phyloP scores from a whole-genome alignment of 2,113 vertebrate genomes.

The Symphodus melops region DNA sequence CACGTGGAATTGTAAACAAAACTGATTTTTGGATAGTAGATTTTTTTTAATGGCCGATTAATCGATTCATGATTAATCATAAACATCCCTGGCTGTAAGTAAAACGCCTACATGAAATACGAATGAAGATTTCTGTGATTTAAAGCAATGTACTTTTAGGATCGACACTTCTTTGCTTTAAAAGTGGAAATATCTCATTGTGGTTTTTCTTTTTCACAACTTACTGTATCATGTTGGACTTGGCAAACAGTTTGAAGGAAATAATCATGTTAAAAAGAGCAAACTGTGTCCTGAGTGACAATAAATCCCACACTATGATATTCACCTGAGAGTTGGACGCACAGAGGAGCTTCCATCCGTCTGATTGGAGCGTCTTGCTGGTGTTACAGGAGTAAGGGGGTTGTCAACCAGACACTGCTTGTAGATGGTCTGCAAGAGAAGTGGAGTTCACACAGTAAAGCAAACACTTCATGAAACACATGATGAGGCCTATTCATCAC shows the following conservation, averaged over 20 bases:
- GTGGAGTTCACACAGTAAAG: constrained; percentile 24
- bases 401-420: constrained; percentile 87
- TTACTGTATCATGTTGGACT: background rate
- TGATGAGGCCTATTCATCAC: background rate
- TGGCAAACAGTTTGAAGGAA: background rate
- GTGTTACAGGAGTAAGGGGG: constrained; percentile 8
- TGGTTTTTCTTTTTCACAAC: too few species aligned
- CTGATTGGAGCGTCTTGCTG: constrained; percentile 20
- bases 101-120: background rate
- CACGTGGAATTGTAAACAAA: too few species aligned
- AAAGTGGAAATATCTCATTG: too few species aligned
- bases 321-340: constrained; percentile 66
- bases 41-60: too few species aligned
- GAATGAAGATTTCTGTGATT: background rate
- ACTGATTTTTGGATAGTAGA: too few species aligned
- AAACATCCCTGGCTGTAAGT: background rate
- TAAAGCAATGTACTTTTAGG: background rate
- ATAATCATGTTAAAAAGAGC: background rate
- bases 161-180: background rate
- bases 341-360: constrained; percentile 19
- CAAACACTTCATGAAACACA: background rate
- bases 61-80: too few species aligned
- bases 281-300: background rate
- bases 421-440: constrained; percentile 89
- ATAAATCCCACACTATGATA: constrained; percentile 3